Percentiles rank a stretch among this genome's conserved stretches.
These are phyloP conservation scores for Conomelus anceps DNA, from an alignment of 2,888 invertebrate species.

Conservation along the genomic window DNA sequence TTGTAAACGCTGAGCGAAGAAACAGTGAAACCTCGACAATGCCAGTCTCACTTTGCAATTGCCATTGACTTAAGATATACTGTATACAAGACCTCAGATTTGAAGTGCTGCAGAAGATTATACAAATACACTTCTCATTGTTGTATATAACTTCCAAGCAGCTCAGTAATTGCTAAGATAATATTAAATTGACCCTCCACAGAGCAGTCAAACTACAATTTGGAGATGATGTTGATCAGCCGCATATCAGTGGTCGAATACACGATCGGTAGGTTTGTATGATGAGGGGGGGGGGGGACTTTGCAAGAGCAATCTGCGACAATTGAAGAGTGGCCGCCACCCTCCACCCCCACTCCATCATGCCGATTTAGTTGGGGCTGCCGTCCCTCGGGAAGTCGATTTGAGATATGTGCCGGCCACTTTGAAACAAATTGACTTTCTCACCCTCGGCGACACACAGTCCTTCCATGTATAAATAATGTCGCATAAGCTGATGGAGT, in stretches of 20 bases:
- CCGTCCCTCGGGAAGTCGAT: not conserved
- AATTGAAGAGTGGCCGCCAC: slow-evolving; percentile 6
- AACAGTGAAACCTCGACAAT: too few relatives aligned
- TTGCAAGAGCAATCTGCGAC: slow-evolving; percentile 5
- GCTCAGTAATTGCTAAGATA: not conserved
- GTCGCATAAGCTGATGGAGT: slow-evolving; percentile 25
- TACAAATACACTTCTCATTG: not conserved
- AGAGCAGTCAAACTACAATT: not conserved
- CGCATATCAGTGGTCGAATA: not conserved
- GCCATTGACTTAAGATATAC: too few relatives aligned
- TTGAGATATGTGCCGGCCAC: not conserved
- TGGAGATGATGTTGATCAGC: not conserved
- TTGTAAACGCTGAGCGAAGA: too few relatives aligned
- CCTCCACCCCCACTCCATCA: not conserved
- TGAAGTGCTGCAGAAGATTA: not conserved
- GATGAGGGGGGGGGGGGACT: not conserved
- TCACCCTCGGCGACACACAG: slow-evolving; percentile 18
- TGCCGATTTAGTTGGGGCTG: not conserved
- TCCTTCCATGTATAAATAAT: slow-evolving; percentile 23
- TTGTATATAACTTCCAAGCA: not conserved
- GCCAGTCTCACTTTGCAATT: too few relatives aligned
- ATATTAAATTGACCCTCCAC: not conserved
- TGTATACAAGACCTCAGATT: not conserved
- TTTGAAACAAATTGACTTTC: slow-evolving; percentile 19
- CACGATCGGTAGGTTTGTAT: not conserved